Evolutionary conservation across 2,113 vertebrate genomes (phyloP).

Genomic region (Solea senegalensis): DNA sequence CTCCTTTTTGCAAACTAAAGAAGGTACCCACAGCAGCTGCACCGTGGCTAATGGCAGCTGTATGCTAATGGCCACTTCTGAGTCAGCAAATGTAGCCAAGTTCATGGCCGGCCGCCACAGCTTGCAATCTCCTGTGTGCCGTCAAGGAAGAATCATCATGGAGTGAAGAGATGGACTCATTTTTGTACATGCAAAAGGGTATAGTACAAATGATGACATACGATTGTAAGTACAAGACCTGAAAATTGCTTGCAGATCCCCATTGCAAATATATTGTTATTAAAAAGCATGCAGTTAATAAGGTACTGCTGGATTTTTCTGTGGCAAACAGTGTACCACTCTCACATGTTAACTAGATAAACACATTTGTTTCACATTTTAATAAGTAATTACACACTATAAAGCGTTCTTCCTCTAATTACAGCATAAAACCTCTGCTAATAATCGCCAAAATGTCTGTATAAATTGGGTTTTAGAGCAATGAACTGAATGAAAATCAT

Average conservation of each 20-base stretch:
- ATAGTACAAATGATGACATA: background rate
- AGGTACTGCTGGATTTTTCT: background rate
- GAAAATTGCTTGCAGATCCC: slow-evolving; percentile 4
- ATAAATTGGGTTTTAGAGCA: background rate
- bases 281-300: background rate
- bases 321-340: background rate
- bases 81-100: slow-evolving; percentile 74
- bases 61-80: slow-evolving; percentile 77
- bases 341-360: background rate
- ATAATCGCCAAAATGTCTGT: background rate
- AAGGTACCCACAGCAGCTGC: slow-evolving; percentile 62
- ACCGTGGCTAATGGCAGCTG: slow-evolving; percentile 72
- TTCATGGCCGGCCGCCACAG: slow-evolving; percentile 50
- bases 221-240: slow-evolving; percentile 7
- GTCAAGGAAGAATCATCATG: slow-evolving; percentile 25
- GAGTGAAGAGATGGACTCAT: slow-evolving; percentile 13
- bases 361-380: background rate
- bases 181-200: slow-evolving; percentile 16
- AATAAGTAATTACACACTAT: background rate
- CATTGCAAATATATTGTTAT: background rate
- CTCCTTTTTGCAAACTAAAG: slow-evolving; percentile 39
- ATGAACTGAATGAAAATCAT: background rate
- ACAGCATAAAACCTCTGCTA: background rate
- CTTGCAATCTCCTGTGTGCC: slow-evolving; percentile 37
- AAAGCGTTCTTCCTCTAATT: background rate